Conservation (phyloP, 2,797 vertebrate species). For the Dermochelys coriacea region DNA sequence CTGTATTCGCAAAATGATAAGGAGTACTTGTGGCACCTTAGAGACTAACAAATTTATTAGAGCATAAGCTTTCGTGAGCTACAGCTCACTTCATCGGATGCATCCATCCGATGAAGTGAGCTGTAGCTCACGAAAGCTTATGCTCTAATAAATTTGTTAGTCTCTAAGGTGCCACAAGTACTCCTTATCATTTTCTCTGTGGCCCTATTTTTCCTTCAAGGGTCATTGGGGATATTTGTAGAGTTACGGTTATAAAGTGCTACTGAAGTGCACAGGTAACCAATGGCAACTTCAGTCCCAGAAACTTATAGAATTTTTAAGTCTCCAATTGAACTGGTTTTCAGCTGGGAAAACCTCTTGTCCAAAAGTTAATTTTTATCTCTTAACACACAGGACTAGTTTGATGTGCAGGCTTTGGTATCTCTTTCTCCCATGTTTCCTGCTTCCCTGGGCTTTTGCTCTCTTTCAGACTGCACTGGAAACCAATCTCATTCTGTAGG, state of each 20-base stretch:
- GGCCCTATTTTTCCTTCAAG: neutral
- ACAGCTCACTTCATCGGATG: too few relatives aligned
- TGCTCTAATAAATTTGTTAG: too few relatives aligned
- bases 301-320: neutral
- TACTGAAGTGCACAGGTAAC: fast-evolving
- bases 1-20: too few relatives aligned
- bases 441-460: neutral
- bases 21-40: too few relatives aligned
- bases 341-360: neutral
- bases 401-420: neutral
- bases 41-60: too few relatives aligned
- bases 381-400: too few relatives aligned
- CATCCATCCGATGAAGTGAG: too few relatives aligned
- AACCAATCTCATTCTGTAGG: neutral
- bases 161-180: too few relatives aligned
- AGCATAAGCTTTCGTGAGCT: too few relatives aligned
- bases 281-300: neutral
- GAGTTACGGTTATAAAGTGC: neutral
- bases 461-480: neutral
- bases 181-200: too few relatives aligned
- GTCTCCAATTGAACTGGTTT: fast-evolving
- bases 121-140: too few relatives aligned
- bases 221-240: neutral
- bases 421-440: neutral
- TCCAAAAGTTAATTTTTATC: neutral